phyloP scores from a whole-genome alignment of 64 coral and sea anemone genomes.

The Pocillopora damicornis region DNA sequence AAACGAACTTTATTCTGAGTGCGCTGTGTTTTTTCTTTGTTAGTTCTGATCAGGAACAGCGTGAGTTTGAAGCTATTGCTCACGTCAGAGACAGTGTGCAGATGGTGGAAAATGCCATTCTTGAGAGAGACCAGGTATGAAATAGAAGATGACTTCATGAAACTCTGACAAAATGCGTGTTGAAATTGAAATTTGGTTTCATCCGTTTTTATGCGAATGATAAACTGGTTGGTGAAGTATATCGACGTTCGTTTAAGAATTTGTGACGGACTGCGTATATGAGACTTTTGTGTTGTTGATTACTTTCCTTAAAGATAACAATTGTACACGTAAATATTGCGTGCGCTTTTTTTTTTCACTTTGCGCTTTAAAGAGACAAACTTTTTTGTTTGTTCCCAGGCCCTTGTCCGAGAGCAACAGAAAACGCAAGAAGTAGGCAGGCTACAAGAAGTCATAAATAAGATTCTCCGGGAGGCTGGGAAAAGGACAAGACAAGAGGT shows the following conservation, averaged over 20 bases:
- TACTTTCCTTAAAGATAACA: too few relatives aligned
- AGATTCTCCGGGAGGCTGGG: conserved; percentile 85
- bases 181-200: background rate
- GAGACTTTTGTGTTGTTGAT: too few relatives aligned
- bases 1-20: too few relatives aligned
- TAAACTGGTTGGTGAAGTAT: too few relatives aligned
- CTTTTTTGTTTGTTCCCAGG: conserved; percentile 36
- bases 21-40: background rate
- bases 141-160: background rate
- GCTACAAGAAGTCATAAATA: conserved; percentile 86
- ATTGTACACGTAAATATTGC: too few relatives aligned
- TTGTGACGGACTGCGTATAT: too few relatives aligned
- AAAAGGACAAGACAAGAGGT: conserved; percentile 92
- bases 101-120: conserved; percentile 95
- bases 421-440: conserved; percentile 87
- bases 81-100: conserved; percentile 95
- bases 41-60: conserved; percentile 72
- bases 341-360: too few relatives aligned
- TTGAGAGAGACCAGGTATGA: conserved; percentile 96
- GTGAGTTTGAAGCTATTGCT: conserved; percentile 83
- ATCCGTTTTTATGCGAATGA: too few relatives aligned
- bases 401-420: conserved; percentile 91
- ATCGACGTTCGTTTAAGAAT: too few relatives aligned
- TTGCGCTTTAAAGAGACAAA: background rate
- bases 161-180: background rate